These are phyloP conservation scores for Parus major DNA, from an alignment of 2,113 vertebrate genomes.

Conservation along the genomic window DNA sequence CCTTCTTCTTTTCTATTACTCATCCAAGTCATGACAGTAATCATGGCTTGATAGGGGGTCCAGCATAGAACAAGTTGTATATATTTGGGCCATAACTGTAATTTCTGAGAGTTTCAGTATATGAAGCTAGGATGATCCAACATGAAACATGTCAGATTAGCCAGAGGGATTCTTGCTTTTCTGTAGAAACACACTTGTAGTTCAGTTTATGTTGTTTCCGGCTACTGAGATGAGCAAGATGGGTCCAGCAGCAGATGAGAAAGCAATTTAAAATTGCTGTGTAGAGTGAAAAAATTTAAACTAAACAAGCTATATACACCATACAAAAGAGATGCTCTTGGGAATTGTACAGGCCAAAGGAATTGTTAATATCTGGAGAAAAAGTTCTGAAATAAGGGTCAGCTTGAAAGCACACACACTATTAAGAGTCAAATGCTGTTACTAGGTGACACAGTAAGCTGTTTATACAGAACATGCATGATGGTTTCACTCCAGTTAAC, in stretches of 20 bases:
- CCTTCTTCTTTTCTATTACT: background rate
- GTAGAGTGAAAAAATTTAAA: background rate
- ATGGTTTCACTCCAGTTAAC: slow-evolving; percentile 24
- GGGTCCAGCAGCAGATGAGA: background rate
- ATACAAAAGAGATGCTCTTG: background rate
- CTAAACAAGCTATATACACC: background rate
- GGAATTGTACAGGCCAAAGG: background rate
- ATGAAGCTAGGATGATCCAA: slow-evolving; percentile 9
- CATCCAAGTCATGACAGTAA: slow-evolving; percentile 25
- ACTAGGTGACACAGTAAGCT: background rate
- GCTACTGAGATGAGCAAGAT: background rate
- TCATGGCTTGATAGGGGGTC: background rate
- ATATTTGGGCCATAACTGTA: background rate
- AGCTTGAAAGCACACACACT: background rate
- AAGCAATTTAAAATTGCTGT: background rate
- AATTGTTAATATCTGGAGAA: background rate
- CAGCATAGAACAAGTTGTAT: background rate
- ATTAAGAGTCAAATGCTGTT: background rate
- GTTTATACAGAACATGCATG: background rate
- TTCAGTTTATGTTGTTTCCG: slow-evolving; percentile 12
- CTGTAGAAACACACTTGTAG: background rate
- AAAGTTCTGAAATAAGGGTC: background rate
- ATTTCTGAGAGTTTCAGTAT: slow-evolving; percentile 30
- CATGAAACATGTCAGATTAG: slow-evolving; percentile 37
- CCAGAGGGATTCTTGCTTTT: slow-evolving; percentile 1